Evolutionary conservation across 2,888 invertebrate species (phyloP), one percentile per base, ranked within the genome.

Genomic region (Polyploca ridens): DNA sequence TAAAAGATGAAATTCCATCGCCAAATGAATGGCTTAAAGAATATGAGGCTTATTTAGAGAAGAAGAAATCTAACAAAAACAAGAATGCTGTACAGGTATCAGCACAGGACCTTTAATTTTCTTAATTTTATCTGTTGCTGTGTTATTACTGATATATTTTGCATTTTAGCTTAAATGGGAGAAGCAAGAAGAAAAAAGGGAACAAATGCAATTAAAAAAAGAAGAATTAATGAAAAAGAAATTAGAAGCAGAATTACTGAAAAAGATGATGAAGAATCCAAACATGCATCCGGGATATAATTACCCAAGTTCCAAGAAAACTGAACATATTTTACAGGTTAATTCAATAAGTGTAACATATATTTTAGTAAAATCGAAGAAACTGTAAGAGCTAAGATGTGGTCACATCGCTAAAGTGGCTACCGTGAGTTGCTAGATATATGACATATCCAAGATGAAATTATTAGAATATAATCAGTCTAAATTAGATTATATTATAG

Each of bases 231-330:
- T 73, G 65, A 85, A 83, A 62, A 71, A 79, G 59, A 90, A 83
- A 62, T 46, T 72, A 46, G 83, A 90, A 69, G 82, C 79, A 38
- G 69, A 73, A 2, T 63, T 89, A 6, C 62, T 84, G n/a, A 81
- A 75, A 64, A 92, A 90, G 68, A 81, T 90, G 62, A 87, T 89
- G 88, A 91, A 88, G 71, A 89, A 90, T 64, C 91, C 91, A 27
- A 83, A 71, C 0, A 71, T 82, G 73, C 90, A 91, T 70, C 91
- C 91, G 1, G 92, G 92, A 5, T 93, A 84, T 64, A 4, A 71
- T 3, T 93, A 84, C 62, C 91, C 90, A 8, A 59, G 72, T 59
- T 91, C 91, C 0, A 85, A 83, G 58, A 85, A 78, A 68, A 83
- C 80, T 19, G 62, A 75, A 13, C 59, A 74, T 19, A 74, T 90